Conservation (phyloP, 2,113 vertebrate genomes). For the Phaethon lepturus region DNA sequence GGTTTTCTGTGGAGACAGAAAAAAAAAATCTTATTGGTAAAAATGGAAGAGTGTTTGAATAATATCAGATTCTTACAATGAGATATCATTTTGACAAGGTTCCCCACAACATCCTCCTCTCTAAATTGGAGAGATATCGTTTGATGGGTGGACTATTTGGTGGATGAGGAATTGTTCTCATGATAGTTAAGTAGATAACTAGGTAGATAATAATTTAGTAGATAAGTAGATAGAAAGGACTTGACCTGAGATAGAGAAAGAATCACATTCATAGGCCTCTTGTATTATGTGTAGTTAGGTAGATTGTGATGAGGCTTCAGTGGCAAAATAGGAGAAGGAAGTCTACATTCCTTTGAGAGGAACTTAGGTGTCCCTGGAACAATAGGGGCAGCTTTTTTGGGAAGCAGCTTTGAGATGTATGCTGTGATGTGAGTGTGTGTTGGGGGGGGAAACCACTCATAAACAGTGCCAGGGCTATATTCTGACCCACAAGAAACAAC, state of each 20-base stretch:
- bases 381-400: neutral
- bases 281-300: neutral
- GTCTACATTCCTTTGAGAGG: neutral
- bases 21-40: neutral
- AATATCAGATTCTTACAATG: neutral
- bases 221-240: neutral
- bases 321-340: neutral
- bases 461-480: neutral
- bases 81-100: neutral
- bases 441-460: neutral
- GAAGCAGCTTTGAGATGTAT: neutral
- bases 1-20: neutral
- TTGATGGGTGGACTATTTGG: too few relatives aligned
- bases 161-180: neutral
- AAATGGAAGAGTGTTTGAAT: neutral
- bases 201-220: too few relatives aligned
- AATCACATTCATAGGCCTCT: neutral
- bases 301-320: neutral
- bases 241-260: neutral
- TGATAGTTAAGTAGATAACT: neutral
- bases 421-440: accelerated
- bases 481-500: neutral
- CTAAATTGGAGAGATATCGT: too few relatives aligned
- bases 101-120: too few relatives aligned
- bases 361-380: neutral